Percentiles rank a stretch among this genome's conserved stretches.
phyloP scores from a whole-genome alignment of 1,140 invertebrate genomes.

The Zeugodacus cucurbitae region DNA sequence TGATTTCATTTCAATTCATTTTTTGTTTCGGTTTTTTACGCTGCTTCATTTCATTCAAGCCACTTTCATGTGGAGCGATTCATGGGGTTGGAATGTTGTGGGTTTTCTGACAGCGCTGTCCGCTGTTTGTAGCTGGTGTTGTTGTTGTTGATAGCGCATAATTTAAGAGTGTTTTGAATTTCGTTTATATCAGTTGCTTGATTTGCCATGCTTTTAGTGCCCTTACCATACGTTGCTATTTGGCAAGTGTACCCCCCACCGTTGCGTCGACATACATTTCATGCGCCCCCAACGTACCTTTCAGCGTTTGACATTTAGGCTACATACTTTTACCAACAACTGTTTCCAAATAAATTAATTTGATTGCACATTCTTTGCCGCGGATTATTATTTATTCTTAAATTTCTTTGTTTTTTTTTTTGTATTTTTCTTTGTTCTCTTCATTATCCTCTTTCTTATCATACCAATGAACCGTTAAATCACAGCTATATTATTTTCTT shows the following conservation, averaged over 20 bases:
- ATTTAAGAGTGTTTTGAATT: background rate
- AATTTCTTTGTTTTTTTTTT: too few relatives aligned
- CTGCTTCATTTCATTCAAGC: background rate
- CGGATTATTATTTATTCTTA: background rate
- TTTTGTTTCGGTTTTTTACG: background rate
- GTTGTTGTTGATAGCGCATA: background rate
- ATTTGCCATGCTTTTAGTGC: background rate
- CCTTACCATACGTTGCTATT: background rate
- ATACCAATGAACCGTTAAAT: slow-evolving; percentile 8
- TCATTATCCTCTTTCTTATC: background rate
- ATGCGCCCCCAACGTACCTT: background rate
- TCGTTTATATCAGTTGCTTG: background rate
- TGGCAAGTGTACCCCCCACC: background rate
- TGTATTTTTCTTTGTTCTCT: background rate
- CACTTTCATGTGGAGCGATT: background rate
- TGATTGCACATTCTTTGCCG: background rate
- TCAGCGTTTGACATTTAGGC: too few relatives aligned
- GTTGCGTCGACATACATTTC: background rate
- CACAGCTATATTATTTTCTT: background rate
- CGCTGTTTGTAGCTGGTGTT: background rate
- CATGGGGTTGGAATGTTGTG: background rate
- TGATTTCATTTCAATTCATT: background rate
- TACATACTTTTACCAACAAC: too few relatives aligned
- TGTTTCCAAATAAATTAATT: background rate
- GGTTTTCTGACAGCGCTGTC: background rate